A percentile compares a stretch with the other conserved stretches of the same genome.
Evolutionary conservation across 2,113 vertebrate genomes (phyloP).

Genomic region (Natator depressus): DNA sequence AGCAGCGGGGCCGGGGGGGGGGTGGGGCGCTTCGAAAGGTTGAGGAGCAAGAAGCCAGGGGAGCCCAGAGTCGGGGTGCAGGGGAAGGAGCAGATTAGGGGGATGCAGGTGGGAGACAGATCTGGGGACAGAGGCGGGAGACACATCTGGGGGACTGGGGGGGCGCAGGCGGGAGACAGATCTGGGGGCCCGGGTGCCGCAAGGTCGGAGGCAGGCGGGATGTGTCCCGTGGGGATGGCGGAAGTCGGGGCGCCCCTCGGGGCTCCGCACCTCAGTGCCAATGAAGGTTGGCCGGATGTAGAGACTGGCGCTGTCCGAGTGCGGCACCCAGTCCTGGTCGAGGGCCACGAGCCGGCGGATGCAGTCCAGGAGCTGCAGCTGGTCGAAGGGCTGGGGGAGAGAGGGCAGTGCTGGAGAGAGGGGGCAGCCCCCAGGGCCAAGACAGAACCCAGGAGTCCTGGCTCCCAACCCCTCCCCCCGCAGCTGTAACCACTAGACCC

Average conservation of each 20-base stretch:
- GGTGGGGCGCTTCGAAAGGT: background rate
- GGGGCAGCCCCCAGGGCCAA: too few relatives aligned
- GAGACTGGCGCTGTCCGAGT: constrained; percentile 82
- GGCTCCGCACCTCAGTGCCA: constrained; percentile 81
- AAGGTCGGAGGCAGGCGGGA: background rate
- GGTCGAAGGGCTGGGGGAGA: constrained; percentile 83
- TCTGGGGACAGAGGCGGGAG: too few relatives aligned
- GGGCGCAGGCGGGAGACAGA: too few relatives aligned
- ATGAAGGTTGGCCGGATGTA: constrained; percentile 91
- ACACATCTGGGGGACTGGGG: background rate
- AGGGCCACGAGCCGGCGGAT: constrained; percentile 86
- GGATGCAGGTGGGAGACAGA: background rate
- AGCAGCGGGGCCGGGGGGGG: background rate
- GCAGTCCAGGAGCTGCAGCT: constrained; percentile 83
- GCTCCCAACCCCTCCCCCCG: background rate
- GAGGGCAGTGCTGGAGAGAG: background rate
- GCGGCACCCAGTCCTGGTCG: constrained; percentile 91
- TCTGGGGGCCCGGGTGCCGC: background rate
- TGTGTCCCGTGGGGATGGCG: too few relatives aligned
- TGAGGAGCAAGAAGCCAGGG: too few relatives aligned
- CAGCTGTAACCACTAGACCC: too few relatives aligned
- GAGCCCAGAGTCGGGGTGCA: background rate
- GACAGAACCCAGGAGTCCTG: background rate
- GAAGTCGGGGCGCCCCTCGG: too few relatives aligned
- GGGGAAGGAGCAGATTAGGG: background rate